phyloP scores from a whole-genome alignment of 2,888 invertebrate genomes.

The Eurytoma adleriae region DNA sequence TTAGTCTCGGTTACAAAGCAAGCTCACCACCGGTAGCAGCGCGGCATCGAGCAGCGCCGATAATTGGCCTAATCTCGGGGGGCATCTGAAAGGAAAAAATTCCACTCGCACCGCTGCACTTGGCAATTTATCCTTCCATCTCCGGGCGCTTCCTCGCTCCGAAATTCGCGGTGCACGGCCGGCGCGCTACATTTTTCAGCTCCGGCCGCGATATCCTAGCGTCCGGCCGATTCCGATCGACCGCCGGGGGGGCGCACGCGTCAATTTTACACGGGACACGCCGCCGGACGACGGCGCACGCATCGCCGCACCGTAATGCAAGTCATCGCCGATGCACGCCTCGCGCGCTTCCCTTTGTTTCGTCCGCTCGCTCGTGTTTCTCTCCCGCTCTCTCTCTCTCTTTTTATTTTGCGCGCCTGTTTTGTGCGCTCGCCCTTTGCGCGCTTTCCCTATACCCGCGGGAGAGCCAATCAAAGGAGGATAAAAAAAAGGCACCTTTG shows the following conservation, averaged over 20 bases:
- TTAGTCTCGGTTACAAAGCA: too few species aligned
- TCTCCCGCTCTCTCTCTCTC: background rate
- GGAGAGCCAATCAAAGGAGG: slow-evolving; percentile 24
- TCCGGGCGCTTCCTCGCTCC: too few species aligned
- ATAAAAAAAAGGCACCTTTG: background rate
- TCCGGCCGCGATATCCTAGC: background rate
- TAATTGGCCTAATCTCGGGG: too few species aligned
- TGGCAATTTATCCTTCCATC: too few species aligned
- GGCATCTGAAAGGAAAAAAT: too few species aligned
- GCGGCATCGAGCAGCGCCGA: too few species aligned
- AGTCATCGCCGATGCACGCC: slow-evolving; percentile 51
- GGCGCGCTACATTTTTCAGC: background rate
- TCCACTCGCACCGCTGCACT: too few species aligned
- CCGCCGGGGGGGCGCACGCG: background rate
- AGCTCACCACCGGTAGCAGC: too few species aligned
- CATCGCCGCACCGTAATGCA: slow-evolving; percentile 47
- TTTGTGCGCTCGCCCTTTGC: background rate
- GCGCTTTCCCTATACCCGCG: background rate
- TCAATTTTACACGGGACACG: slow-evolving; percentile 42
- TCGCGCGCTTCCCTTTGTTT: slow-evolving; percentile 11
- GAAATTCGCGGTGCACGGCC: background rate
- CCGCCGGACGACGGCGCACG: slow-evolving; percentile 31
- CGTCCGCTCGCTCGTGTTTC: background rate
- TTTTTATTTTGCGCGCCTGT: background rate
- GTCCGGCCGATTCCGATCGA: slow-evolving; percentile 25